Percentiles rank a stretch among this genome's conserved stretches.
Conservation (phyloP, 2,113 vertebrate species). For the Pseudopipra pipra region DNA sequence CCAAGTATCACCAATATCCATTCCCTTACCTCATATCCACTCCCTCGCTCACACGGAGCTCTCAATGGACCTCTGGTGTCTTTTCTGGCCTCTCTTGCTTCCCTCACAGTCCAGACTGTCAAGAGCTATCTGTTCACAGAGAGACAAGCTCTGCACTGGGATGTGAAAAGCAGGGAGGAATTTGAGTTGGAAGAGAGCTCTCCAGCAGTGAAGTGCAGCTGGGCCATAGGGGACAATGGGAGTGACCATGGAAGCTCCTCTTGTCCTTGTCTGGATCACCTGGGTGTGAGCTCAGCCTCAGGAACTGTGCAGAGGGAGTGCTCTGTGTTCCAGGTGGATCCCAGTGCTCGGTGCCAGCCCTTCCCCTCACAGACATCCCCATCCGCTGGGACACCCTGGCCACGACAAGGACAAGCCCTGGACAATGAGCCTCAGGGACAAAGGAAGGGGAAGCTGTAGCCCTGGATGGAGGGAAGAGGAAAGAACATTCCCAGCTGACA, state of each 20-base stretch:
- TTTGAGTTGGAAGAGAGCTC: background rate
- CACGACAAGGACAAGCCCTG: fast-evolving
- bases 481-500: background rate
- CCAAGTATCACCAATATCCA: background rate
- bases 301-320: background rate
- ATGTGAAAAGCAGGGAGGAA: background rate
- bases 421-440: background rate
- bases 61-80: background rate
- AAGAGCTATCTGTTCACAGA: background rate
- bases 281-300: background rate
- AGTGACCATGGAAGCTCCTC: background rate
- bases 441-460: background rate
- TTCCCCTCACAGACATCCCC: background rate
- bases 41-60: background rate
- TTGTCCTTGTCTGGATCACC: background rate
- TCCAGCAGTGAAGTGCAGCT: background rate
- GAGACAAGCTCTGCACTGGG: background rate
- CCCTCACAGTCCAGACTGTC: background rate
- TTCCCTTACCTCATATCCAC: background rate
- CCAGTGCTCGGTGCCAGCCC: background rate
- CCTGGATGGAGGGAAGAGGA: background rate
- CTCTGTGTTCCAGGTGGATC: background rate
- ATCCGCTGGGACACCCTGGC: background rate
- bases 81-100: background rate
- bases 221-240: background rate